These are phyloP conservation scores for Euwallacea fornicatus DNA, from an alignment of 1,140 invertebrate species.

Conservation along the genomic window DNA sequence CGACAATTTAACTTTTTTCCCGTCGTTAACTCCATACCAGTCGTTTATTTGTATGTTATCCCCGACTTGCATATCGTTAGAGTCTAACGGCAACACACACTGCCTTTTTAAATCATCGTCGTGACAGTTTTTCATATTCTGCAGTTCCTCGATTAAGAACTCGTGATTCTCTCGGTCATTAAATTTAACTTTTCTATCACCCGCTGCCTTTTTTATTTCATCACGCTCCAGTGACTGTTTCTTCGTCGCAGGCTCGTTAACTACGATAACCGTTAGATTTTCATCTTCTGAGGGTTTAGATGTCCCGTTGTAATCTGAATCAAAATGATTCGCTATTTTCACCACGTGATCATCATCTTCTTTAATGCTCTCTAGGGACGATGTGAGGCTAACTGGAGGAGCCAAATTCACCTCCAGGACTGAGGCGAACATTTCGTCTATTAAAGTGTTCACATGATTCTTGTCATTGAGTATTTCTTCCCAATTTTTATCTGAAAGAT, in stretches of 20 bases:
- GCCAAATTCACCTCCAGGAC: constrained; percentile 44
- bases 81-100: constrained; percentile 45
- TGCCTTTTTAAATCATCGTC: constrained; percentile 52
- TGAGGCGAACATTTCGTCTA: constrained; percentile 52
- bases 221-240: not conserved
- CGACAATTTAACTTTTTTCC: constrained; percentile 53
- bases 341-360: constrained; percentile 24
- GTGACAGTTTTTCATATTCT: constrained; percentile 58
- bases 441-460: constrained; percentile 51
- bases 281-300: constrained; percentile 2
- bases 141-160: constrained; percentile 61
- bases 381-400: constrained; percentile 22
- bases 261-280: constrained; percentile 42
- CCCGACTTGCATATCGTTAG: constrained; percentile 40
- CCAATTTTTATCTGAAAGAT: not conserved
- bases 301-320: not conserved
- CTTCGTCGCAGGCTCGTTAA: constrained; percentile 32
- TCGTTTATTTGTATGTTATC: constrained; percentile 54
- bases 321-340: constrained; percentile 22
- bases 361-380: constrained; percentile 21
- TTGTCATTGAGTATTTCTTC: constrained; percentile 39
- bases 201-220: constrained; percentile 41
- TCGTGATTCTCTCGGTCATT: constrained; percentile 63
- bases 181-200: constrained; percentile 50
- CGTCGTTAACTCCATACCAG: constrained; percentile 54